Conservation (phyloP, 2,797 vertebrate species). For the Coregonus sp. region DNA sequence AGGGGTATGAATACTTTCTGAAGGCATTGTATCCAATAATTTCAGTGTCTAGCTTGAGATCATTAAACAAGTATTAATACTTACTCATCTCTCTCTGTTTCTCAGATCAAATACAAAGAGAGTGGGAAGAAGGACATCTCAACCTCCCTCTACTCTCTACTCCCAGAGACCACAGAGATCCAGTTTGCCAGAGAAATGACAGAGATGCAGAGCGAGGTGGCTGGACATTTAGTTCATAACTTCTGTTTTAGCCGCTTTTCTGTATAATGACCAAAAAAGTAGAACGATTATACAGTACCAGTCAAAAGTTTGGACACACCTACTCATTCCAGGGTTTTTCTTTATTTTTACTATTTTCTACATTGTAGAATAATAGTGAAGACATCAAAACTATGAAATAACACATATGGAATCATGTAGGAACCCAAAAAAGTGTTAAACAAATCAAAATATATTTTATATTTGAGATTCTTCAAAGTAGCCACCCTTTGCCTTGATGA, state of each 20-base stretch:
- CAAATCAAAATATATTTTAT: too few relatives aligned
- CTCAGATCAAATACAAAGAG: conserved; percentile 39
- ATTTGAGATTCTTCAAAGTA: too few relatives aligned
- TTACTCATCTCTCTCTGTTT: background rate
- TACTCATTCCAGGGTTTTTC: too few relatives aligned
- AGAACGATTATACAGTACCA: background rate
- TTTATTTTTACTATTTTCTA: too few relatives aligned
- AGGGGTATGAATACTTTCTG: too few relatives aligned
- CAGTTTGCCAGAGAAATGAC: conserved; percentile 69
- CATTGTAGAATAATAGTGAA: too few relatives aligned
- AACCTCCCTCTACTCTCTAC: conserved; percentile 41
- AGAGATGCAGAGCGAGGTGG: conserved; percentile 81
- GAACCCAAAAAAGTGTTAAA: too few relatives aligned
- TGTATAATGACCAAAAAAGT: background rate
- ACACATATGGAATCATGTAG: too few relatives aligned
- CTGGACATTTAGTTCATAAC: background rate
- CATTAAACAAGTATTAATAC: background rate
- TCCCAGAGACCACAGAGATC: conserved; percentile 57
- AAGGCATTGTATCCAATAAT: background rate
- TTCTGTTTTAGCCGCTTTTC: background rate
- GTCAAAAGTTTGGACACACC: too few relatives aligned
- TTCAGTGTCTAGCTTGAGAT: background rate
- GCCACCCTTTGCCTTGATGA: too few relatives aligned
- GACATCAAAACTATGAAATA: too few relatives aligned
- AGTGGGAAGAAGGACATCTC: conserved; percentile 22